Conservation (phyloP, 2,888 invertebrate genomes). For the Tryphoninae sp. region DNA sequence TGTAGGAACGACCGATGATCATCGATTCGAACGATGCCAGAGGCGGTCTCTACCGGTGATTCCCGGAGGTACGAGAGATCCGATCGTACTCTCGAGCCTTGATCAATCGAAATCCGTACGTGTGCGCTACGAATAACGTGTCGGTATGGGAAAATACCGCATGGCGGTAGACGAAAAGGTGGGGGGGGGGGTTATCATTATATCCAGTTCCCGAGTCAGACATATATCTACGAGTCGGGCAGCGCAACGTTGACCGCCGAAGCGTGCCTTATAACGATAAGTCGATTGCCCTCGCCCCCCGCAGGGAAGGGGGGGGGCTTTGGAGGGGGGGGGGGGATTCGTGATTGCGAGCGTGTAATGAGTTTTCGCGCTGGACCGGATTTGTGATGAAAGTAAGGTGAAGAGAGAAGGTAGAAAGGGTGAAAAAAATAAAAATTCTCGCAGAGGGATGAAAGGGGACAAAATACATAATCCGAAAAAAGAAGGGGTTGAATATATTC, state of each 20-base stretch:
- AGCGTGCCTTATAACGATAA: conserved; percentile 37
- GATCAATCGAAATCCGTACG: conserved; percentile 44
- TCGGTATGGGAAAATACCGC: not conserved
- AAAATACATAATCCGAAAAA: conserved; percentile 3
- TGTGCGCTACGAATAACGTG: not conserved
- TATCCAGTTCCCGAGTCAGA: conserved; percentile 13
- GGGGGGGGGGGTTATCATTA: conserved; percentile 38
- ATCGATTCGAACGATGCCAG: not conserved
- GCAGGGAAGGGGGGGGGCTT: no score
- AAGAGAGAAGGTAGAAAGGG: not conserved
- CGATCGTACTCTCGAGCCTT: conserved; percentile 28
- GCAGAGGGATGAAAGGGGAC: not conserved
- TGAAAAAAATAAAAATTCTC: conserved; percentile 3
- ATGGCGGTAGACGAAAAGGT: not conserved
- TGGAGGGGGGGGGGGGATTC: not conserved
- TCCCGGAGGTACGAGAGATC: conserved; percentile 20
- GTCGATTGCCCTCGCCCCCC: conserved; percentile 33
- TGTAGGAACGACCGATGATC: not conserved
- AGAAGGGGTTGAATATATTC: conserved; percentile 21
- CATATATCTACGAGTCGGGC: not conserved
- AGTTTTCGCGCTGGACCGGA: conserved; percentile 41
- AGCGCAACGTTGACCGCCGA: conserved; percentile 19
- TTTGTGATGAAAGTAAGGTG: conserved; percentile 31
- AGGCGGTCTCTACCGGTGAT: conserved; percentile 3
- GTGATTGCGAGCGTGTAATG: conserved; percentile 59